Percentiles rank a stretch among this genome's conserved stretches.
phyloP scores from a whole-genome alignment of 2,888 invertebrate genomes.

The Temnothorax rugatulus region DNA sequence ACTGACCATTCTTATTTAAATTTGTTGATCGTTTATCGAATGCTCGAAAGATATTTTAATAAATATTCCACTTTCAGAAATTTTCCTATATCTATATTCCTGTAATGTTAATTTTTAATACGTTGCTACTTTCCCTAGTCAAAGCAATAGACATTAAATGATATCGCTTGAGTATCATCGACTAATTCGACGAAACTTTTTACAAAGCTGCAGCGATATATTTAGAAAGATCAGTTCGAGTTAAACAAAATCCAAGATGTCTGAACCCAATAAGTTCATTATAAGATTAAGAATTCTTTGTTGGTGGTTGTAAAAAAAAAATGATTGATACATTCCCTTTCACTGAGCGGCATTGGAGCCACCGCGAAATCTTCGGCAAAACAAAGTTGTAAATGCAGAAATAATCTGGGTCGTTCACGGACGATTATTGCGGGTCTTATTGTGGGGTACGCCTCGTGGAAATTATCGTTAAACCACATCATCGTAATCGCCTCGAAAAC shows the following conservation, averaged over 20 bases:
- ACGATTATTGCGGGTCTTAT: constrained; percentile 59
- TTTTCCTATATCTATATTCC: neutral
- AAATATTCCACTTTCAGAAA: neutral
- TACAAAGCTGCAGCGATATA: neutral
- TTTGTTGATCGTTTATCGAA: neutral
- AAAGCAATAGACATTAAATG: neutral
- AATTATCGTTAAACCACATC: constrained; percentile 23
- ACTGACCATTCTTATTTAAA: neutral
- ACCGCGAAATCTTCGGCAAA: constrained; percentile 56
- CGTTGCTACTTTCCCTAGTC: neutral
- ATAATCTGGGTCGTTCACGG: constrained; percentile 61
- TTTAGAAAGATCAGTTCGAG: neutral
- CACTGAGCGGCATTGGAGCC: constrained; percentile 69
- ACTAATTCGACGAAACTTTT: neutral
- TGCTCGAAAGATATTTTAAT: neutral
- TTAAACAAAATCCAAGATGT: neutral
- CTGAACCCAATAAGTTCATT: neutral
- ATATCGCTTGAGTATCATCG: neutral
- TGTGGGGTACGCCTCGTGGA: constrained; percentile 41
- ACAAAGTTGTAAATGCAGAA: constrained; percentile 52
- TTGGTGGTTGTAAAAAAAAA: constrained; percentile 62
- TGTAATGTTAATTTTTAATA: neutral
- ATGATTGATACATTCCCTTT: constrained; percentile 65
- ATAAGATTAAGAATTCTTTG: constrained; percentile 16
- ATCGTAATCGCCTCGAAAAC: constrained; percentile 26